A percentile compares a stretch with the other conserved stretches of the same genome.
Evolutionary conservation across 2,888 invertebrate genomes (phyloP).

Genomic region (Heliothis peltigera): DNA sequence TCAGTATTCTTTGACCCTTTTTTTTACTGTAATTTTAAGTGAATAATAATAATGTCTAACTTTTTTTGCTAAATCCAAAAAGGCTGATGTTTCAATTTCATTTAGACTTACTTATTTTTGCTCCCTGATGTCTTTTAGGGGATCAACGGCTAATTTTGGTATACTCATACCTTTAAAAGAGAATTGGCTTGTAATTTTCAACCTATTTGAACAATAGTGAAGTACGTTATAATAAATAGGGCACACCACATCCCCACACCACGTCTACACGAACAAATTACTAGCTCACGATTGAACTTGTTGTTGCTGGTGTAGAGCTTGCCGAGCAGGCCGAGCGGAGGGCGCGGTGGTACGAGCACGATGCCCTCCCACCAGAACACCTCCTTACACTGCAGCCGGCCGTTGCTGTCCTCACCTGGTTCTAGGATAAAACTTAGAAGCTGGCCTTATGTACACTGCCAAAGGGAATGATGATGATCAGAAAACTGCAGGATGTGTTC

Average conservation of each 20-base stretch:
- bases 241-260: constrained; percentile 42
- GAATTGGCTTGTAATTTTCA: no score
- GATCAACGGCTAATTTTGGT: no score
- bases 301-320: constrained; percentile 87
- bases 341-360: constrained; percentile 91
- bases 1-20: no score
- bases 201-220: no score
- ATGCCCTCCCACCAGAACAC: constrained; percentile 94
- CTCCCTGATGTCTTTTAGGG: no score
- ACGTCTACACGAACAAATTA: constrained; percentile 43
- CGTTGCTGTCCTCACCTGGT: constrained; percentile 79
- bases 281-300: constrained; percentile 87
- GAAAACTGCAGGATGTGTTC: background rate
- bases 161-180: no score
- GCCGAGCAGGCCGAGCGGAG: constrained; percentile 91
- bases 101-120: no score
- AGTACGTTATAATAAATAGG: no score
- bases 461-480: background rate
- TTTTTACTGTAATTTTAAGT: no score
- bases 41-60: no score
- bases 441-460: constrained; percentile 43
- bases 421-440: constrained; percentile 69
- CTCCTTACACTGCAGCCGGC: constrained; percentile 91
- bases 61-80: no score
- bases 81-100: no score